Percentiles rank a stretch among this genome's conserved stretches.
phyloP scores from a whole-genome alignment of 2,113 vertebrate genomes.

The Himantopus leucocephalus region DNA sequence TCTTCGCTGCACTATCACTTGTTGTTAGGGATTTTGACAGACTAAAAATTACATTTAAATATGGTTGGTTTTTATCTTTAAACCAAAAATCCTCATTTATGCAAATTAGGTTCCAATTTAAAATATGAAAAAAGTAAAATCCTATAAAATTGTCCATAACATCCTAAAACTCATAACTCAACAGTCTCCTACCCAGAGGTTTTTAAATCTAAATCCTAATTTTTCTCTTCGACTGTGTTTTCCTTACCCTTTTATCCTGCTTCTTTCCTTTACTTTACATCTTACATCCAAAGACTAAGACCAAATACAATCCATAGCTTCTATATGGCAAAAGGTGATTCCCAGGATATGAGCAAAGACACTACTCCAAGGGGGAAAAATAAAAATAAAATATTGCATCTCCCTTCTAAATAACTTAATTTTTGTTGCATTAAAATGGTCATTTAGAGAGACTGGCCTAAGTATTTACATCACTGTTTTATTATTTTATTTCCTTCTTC shows the following conservation, averaged over 20 bases:
- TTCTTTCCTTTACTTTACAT: not conserved
- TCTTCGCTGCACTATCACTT: not conserved
- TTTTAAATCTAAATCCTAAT: not conserved
- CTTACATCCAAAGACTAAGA: not conserved
- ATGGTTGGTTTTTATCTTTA: not conserved
- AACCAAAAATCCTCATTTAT: not conserved
- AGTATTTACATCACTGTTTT: not conserved
- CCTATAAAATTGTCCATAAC: not conserved
- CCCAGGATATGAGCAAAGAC: not conserved
- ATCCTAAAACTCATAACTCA: not conserved
- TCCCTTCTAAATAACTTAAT: not conserved
- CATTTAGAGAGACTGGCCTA: not conserved
- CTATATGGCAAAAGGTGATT: not conserved
- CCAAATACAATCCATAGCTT: not conserved
- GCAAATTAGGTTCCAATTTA: not conserved
- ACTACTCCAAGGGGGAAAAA: not conserved
- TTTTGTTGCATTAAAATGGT: not conserved
- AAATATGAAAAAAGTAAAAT: not conserved
- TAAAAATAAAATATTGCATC: not conserved
- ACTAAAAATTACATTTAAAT: not conserved
- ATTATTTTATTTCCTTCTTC: not conserved
- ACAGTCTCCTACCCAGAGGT: not conserved
- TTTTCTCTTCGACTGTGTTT: not conserved
- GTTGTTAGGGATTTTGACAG: not conserved
- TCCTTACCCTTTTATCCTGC: not conserved